These are phyloP conservation scores for Siniperca knerii DNA, from an alignment of 2,113 vertebrate species.

Conservation along the genomic window DNA sequence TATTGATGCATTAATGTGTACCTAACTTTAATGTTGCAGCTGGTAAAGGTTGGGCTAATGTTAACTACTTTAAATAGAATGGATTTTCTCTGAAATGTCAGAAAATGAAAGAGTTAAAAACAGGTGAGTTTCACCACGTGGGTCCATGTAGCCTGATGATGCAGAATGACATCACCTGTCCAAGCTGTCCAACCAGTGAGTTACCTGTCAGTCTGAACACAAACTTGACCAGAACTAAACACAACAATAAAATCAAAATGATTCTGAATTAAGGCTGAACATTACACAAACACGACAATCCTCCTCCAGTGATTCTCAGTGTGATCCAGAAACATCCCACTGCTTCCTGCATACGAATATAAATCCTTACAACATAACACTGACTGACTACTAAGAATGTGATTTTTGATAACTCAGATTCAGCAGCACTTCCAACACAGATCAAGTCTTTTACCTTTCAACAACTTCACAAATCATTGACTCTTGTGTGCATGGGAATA, in stretches of 20 bases:
- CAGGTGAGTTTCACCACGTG: no score
- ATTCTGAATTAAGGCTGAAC: not conserved
- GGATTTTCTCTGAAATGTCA: no score
- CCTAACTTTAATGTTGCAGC: no score
- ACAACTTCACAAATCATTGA: constrained; percentile 16
- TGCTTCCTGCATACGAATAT: not conserved
- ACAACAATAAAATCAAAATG: no score
- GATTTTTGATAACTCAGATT: not conserved
- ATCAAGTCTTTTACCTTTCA: not conserved
- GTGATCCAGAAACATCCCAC: not conserved
- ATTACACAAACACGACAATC: not conserved
- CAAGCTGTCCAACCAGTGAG: not conserved
- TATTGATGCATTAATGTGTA: no score
- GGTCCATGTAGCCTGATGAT: no score
- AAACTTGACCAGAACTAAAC: no score
- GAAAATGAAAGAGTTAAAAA: no score
- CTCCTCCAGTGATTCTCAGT: no score
- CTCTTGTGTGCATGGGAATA: not conserved
- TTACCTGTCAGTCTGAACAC: not conserved
- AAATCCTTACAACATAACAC: not conserved
- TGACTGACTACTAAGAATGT: not conserved
- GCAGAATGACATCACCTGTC: no score
- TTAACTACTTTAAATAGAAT: no score
- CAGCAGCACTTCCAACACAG: not conserved
- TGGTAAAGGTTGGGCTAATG: no score